A percentile compares a stretch with the other conserved stretches of the same genome.
Evolutionary conservation across 2,888 invertebrate genomes (phyloP).

Genomic region (Trachelus tabidus): DNA sequence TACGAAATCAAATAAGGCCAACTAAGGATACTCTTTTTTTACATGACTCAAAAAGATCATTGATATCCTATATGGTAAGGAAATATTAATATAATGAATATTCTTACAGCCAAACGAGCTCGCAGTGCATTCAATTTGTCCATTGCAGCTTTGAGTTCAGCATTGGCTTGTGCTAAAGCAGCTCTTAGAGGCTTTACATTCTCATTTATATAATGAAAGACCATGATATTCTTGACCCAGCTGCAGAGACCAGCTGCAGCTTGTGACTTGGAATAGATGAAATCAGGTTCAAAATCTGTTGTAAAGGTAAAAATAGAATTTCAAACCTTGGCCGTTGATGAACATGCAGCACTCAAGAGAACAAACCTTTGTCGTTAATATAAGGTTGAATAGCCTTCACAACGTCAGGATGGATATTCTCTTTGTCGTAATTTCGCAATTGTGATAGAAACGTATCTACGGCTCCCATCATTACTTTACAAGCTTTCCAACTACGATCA

Average conservation of each 20-base stretch:
- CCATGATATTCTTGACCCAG: slow-evolving; percentile 94
- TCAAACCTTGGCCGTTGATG: not conserved
- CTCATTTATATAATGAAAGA: slow-evolving; percentile 89
- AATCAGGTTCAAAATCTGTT: slow-evolving; percentile 85
- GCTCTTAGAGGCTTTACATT: slow-evolving; percentile 92
- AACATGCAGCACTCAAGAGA: not conserved
- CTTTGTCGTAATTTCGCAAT: slow-evolving; percentile 90
- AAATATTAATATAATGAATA: not conserved
- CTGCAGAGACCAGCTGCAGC: slow-evolving; percentile 94
- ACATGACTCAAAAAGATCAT: not conserved
- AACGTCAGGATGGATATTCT: slow-evolving; percentile 89
- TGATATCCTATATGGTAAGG: not conserved
- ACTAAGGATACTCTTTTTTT: not conserved
- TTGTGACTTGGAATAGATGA: slow-evolving; percentile 85
- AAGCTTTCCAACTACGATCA: slow-evolving; percentile 92
- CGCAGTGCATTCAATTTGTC: slow-evolving; percentile 83
- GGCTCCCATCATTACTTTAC: slow-evolving; percentile 91
- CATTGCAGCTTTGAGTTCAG: slow-evolving; percentile 84
- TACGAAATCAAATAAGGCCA: slow-evolving; percentile 42
- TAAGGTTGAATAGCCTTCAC: slow-evolving; percentile 79
- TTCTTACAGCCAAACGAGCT: slow-evolving; percentile 72
- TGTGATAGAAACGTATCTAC: slow-evolving; percentile 88
- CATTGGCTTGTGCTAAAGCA: slow-evolving; percentile 87
- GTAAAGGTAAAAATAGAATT: not conserved
- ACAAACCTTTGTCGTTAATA: slow-evolving; percentile 62